Base-by-base conservation (phyloP, 1,140 invertebrate species). In the Drosophila lini region DNA sequence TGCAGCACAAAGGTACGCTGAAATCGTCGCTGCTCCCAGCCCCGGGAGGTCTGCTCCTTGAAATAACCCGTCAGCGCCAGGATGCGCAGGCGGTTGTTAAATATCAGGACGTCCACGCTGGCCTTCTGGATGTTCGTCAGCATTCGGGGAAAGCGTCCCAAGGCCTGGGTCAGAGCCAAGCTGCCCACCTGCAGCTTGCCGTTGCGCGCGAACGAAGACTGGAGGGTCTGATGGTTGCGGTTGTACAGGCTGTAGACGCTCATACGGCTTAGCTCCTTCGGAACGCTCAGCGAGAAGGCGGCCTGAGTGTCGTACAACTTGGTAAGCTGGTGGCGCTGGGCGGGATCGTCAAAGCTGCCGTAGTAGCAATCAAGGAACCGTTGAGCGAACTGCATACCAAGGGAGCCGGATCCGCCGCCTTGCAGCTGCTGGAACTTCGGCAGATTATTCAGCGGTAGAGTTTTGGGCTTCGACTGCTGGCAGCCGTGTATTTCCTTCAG, bases 171-270 rank as follows among this genome's bases (percentile, higher is more conserved):
- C 8, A 73, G 5, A 4, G 16, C 34, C 1, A 44, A 1, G 2
- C 9, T n/a, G 8, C 74, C 74, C n/a, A 69, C 25, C 25, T 73
- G 47, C 6, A 73, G 38, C 8, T 81, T 78, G 11, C 41, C 31
- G 5, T 8, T 60, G n/a, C 19, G 47, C 0, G 56, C 76, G 50
- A 80, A 52, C 0, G 16, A 1, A 3, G 76, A 80, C 1, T 38
- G 50, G 3, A 34, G 11, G 36, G 15, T 19, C 6, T n/a, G 25
- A 6, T 42, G 47, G 38, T 80, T 80, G 15, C 70, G 58, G 58
- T 80, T 62, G 41, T 80, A 80, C 16, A 80, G 11, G 3, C 11
- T 47, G 44, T 80, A 80, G 8, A 19, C 47, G 22, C 13, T 15
- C 1, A 55, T 41, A 0, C 41, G 5, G 11, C 28, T 2, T 16